Base-by-base conservation (phyloP, 2,888 invertebrate genomes). In the Phyto melanocephala region DNA sequence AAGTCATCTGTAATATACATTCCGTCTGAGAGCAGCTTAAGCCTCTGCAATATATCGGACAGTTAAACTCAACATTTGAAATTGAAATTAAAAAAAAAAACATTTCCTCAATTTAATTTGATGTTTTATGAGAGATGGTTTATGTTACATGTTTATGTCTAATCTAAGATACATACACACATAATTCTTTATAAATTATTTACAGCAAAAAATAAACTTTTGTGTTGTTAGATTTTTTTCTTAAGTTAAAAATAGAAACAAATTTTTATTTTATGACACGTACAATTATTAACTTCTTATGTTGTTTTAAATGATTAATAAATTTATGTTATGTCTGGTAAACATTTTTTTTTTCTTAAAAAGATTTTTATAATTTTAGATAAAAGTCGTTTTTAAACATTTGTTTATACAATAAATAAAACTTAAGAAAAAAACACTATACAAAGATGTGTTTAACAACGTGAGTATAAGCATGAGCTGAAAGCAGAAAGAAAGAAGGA, bases 341-440 rank as follows among this genome's bases (percentile, higher is more conserved):
- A 13, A 35, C 5, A 6, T 5, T 24, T 22, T 22, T 15, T 17
- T 35, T 37, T 28, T 28, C 28, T 28, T 28, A 5, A 5, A 6
- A 3, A 28, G 3, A 6, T 28, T 28, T 67, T 52, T 24, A 11
- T 24, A 42, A 6, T 52, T 42, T 60, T 13, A 40, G 33, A 52
- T 63, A 52, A 45, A 74, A 74, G 63, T 54, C 22, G 54, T 45
- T 63, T 65, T 65, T 65, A 45, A 65, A 75, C 74, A 65, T 75
- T 75, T 75, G 65, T 65, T 74, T 63, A 15, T 37, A 17, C 40
- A n/a, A n/a, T n/a, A n/a, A n/a, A n/a, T 52, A 22, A 58, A 35
- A 58, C 24, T 10, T 47, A 42, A 42, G 6, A 40, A 40, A 40
- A 40, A 8, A 33, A 54, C 28, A 54, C 50, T 35, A 42, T n/a